These are phyloP conservation scores for Zeus faber DNA, from an alignment of 2,113 vertebrate species.

Conservation along the genomic window DNA sequence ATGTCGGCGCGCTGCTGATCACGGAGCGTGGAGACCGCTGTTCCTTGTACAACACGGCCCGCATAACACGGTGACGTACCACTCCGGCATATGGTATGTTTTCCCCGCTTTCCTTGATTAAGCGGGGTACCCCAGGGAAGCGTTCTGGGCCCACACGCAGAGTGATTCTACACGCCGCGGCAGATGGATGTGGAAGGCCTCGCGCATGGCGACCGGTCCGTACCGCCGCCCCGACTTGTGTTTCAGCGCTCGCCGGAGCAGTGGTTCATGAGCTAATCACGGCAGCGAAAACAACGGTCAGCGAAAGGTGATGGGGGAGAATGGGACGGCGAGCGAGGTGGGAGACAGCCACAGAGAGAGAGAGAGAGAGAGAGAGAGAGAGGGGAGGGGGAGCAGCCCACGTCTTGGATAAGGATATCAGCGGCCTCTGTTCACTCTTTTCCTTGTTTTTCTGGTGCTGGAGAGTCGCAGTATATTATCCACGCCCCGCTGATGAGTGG, in stretches of 20 bases:
- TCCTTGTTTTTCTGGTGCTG: not conserved
- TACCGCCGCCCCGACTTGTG: conserved; percentile 46
- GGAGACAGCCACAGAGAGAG: conserved; percentile 3
- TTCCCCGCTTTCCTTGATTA: conserved; percentile 23
- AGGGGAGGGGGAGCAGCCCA: conserved; percentile 23
- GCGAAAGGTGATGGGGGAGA: conserved; percentile 62
- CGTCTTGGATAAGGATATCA: conserved; percentile 32
- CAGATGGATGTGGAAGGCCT: conserved; percentile 65
- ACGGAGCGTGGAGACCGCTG: conserved; percentile 10
- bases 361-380: conserved; percentile 22
- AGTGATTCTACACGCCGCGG: conserved; percentile 50
- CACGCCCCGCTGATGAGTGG: too few species aligned
- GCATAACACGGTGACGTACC: conserved; percentile 11
- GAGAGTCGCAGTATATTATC: too few species aligned
- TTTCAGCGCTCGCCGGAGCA: conserved; percentile 45
- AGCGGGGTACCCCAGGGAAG: conserved; percentile 34
- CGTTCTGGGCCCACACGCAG: conserved; percentile 29
- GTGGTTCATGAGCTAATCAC: conserved; percentile 66
- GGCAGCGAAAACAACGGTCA: conserved; percentile 55
- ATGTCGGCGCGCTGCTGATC: too few species aligned
- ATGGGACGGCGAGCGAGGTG: conserved; percentile 25
- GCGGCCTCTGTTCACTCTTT: conserved; percentile 36
- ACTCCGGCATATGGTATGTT: conserved; percentile 8
- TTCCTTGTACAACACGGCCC: conserved; percentile 7
- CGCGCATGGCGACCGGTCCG: conserved; percentile 56